These are phyloP conservation scores for Bombus superbus DNA, from an alignment of 1,140 invertebrate species.

Conservation along the genomic window DNA sequence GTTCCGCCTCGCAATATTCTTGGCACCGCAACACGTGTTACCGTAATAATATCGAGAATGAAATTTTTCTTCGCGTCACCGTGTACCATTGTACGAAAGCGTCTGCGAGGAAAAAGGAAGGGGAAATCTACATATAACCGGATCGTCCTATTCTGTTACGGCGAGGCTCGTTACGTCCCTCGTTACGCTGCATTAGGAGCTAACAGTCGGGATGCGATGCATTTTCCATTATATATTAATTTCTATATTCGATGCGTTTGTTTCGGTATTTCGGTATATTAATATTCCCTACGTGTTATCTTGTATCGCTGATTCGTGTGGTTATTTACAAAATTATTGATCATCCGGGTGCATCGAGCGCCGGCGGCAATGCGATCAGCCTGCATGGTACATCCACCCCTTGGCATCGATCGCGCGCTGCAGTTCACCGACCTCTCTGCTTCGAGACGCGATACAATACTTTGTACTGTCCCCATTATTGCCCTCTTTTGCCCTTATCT, in stretches of 20 bases:
- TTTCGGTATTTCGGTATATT: neutral
- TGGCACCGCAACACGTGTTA: neutral
- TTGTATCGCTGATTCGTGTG: neutral
- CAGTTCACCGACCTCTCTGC: constrained; percentile 40
- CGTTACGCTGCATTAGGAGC: neutral
- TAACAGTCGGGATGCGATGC: neutral
- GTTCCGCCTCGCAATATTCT: neutral
- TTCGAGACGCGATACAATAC: constrained; percentile 13
- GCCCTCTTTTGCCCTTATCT: constrained; percentile 5
- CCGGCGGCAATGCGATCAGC: constrained; percentile 13
- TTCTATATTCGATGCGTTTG: neutral
- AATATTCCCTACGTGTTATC: neutral
- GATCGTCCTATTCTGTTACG: neutral
- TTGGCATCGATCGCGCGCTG: constrained; percentile 50
- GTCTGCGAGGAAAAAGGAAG: no score
- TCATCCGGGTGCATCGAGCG: constrained; percentile 10
- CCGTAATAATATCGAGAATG: neutral
- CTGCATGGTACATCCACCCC: constrained; percentile 38
- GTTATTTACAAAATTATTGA: constrained; percentile 29
- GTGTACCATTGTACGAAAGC: neutral
- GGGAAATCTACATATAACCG: neutral
- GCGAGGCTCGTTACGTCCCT: neutral
- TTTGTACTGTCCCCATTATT: neutral
- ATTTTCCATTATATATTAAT: neutral
- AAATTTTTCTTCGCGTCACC: neutral